Percentiles rank a stretch among this genome's conserved stretches.
phyloP scores from a whole-genome alignment of 2,888 invertebrate genomes.

The Ceratothoa steindachneri region DNA sequence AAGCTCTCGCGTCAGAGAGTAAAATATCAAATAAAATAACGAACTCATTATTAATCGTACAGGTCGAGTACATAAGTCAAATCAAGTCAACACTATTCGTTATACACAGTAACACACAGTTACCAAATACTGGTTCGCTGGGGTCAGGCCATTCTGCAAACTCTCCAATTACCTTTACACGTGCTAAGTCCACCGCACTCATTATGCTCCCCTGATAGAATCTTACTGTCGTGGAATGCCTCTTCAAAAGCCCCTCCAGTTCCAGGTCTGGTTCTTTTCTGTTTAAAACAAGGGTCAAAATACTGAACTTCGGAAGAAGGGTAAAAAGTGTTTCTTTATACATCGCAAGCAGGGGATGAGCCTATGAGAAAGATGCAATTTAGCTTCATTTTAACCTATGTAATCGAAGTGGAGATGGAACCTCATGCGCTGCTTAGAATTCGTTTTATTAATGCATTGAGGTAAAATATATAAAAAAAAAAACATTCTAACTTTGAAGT shows the following conservation, averaged over 20 bases:
- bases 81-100: constrained; percentile 24
- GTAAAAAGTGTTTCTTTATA: constrained; percentile 3
- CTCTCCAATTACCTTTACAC: constrained; percentile 55
- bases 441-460: not conserved
- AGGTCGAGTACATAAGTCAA: not conserved
- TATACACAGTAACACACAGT: constrained; percentile 42
- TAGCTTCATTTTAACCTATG: not conserved
- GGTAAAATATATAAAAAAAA: not conserved
- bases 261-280: constrained; percentile 60
- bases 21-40: not conserved
- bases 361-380: not conserved
- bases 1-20: not conserved
- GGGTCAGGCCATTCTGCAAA: constrained; percentile 8
- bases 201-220: constrained; percentile 62
- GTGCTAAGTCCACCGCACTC: constrained; percentile 59
- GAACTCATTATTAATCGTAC: not conserved
- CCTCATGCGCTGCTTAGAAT: not conserved
- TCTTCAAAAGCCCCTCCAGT: constrained; percentile 59
- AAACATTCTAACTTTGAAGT: not conserved
- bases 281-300: constrained; percentile 46
- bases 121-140: constrained; percentile 39
- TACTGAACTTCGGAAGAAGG: constrained; percentile 19
- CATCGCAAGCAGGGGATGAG: constrained; percentile 4
- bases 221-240: constrained; percentile 60
- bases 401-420: not conserved